Conservation (phyloP, 2,113 vertebrate genomes). For the Salvelinus sp. region DNA sequence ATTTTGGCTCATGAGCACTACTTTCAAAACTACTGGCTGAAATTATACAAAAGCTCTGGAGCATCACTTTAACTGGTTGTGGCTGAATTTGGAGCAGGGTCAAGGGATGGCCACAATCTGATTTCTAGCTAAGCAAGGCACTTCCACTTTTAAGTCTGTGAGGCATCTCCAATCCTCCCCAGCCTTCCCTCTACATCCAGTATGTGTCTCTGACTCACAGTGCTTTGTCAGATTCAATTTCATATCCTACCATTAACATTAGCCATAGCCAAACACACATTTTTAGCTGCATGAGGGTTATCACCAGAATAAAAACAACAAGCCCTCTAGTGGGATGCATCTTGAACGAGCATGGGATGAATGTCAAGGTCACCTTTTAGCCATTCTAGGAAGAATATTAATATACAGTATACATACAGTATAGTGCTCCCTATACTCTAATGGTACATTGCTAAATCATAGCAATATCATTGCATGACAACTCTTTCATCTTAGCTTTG, state of each 20-base stretch:
- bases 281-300: background rate
- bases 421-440: background rate
- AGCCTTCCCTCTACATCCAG: background rate
- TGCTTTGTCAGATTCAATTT: conserved; percentile 15
- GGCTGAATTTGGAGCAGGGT: background rate
- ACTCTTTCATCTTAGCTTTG: background rate
- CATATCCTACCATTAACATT: background rate
- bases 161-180: conserved; percentile 18
- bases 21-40: too few species aligned
- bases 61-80: conserved; percentile 1
- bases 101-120: conserved; percentile 6
- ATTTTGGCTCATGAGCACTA: too few species aligned
- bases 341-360: background rate
- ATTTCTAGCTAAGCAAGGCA: conserved; percentile 17
- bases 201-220: conserved; percentile 13
- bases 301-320: background rate
- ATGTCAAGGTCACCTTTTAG: background rate
- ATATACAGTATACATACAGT: background rate
- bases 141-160: conserved; percentile 15
- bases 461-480: background rate
- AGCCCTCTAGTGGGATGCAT: background rate
- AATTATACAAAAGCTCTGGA: too few species aligned
- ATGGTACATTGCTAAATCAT: background rate
- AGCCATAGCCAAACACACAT: background rate
- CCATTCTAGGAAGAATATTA: background rate